Evolutionary conservation across 2,888 invertebrate species (phyloP).

Genomic region (Megaustenia siamemsis): DNA sequence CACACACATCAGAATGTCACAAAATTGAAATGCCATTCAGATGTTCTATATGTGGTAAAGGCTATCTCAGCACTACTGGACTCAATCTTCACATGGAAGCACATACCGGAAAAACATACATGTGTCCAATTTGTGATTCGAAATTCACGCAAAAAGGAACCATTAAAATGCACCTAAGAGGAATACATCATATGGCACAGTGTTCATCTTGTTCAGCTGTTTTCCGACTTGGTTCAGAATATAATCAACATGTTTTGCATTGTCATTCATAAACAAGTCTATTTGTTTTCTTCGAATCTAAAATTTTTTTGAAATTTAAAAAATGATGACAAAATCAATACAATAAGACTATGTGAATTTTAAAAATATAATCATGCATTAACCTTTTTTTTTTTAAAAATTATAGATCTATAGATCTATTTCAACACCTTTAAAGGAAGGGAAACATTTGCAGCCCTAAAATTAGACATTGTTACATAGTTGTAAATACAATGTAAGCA

Average conservation of each 20-base stretch:
- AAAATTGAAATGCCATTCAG: slow-evolving; percentile 23
- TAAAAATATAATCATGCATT: no score
- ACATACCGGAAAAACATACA: slow-evolving; percentile 31
- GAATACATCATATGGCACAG: slow-evolving; percentile 41
- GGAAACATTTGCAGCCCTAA: no score
- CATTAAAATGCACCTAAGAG: slow-evolving; percentile 32
- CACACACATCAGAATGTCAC: slow-evolving; percentile 37
- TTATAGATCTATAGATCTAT: no score
- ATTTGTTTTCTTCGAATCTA: background rate
- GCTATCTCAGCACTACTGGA: slow-evolving; percentile 24
- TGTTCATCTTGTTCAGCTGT: slow-evolving; percentile 36
- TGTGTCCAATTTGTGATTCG: slow-evolving; percentile 41
- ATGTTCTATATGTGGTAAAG: slow-evolving; percentile 34
- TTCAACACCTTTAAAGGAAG: no score
- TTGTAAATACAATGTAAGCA: no score
- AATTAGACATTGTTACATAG: no score
- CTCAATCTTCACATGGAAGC: slow-evolving; percentile 37
- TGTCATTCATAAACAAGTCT: slow-evolving; percentile 14
- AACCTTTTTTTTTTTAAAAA: no score
- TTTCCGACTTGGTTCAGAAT: slow-evolving; percentile 45
- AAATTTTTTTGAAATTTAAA: background rate
- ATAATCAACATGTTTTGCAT: slow-evolving; percentile 49
- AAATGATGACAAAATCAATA: background rate
- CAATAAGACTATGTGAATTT: no score
- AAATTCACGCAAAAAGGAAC: slow-evolving; percentile 43